Conservation (phyloP, 2,888 invertebrate species). For the Calliopum simillimum region DNA sequence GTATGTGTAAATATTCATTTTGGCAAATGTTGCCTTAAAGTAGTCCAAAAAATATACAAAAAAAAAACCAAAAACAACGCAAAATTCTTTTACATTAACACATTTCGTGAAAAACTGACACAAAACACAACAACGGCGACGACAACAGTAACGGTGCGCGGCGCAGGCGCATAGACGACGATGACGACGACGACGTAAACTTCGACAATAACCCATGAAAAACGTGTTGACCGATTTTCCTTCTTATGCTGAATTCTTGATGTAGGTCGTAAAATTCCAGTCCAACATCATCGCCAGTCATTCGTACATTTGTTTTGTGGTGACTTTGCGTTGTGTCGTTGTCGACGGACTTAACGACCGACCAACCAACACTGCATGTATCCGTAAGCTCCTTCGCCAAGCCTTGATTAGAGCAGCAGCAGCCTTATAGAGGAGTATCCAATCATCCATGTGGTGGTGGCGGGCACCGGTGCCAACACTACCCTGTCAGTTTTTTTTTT, state of each 20-base stretch:
- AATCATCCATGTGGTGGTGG: neutral
- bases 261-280: conserved; percentile 35
- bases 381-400: neutral
- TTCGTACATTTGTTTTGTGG: neutral
- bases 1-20: too few relatives aligned
- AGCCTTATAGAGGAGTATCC: neutral
- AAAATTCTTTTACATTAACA: neutral
- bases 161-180: neutral
- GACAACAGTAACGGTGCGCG: neutral
- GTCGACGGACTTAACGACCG: neutral
- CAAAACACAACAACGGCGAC: neutral
- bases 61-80: too few relatives aligned
- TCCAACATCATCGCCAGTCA: neutral
- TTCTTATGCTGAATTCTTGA: conserved; percentile 23
- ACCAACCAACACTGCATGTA: neutral
- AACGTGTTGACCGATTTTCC: conserved; percentile 33
- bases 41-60: too few relatives aligned
- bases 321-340: conserved; percentile 1
- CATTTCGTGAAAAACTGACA: conserved; percentile 5
- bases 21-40: too few relatives aligned
- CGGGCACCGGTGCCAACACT: neutral
- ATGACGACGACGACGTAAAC: neutral
- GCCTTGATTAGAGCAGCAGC: neutral
- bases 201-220: conserved; percentile 1
- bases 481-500: conserved; percentile 7